These are phyloP conservation scores for Gymnogyps californianus DNA, from an alignment of 2,113 vertebrate genomes.

Conservation along the genomic window DNA sequence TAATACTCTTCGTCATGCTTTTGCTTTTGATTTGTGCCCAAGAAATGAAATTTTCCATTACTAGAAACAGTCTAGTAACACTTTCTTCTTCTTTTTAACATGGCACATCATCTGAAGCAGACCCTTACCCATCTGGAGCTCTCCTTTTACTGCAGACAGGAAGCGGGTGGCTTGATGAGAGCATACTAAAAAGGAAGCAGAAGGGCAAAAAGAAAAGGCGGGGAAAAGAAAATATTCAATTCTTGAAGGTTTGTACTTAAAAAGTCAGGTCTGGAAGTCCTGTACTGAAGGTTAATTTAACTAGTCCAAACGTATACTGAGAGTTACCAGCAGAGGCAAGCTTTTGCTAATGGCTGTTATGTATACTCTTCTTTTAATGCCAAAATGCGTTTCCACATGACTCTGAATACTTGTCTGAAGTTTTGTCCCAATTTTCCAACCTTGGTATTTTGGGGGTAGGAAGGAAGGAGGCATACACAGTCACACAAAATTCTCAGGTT, in stretches of 20 bases:
- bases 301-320: background rate
- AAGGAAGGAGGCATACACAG: background rate
- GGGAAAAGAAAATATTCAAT: background rate
- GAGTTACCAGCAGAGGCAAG: background rate
- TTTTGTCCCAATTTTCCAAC: background rate
- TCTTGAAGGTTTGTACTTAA: background rate
- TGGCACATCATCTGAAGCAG: background rate
- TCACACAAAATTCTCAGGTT: background rate
- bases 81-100: background rate
- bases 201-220: background rate
- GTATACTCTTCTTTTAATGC: background rate
- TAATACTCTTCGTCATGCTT: background rate
- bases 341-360: background rate
- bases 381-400: background rate
- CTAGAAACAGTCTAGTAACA: background rate
- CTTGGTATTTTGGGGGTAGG: background rate
- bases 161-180: background rate
- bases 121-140: background rate
- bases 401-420: background rate
- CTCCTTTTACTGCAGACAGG: background rate
- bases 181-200: background rate
- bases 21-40: background rate
- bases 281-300: background rate
- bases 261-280: background rate
- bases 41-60: background rate